A percentile compares a stretch with the other conserved stretches of the same genome.
Conservation (phyloP, 1,140 invertebrate genomes). For the Babylonia areolata region DNA sequence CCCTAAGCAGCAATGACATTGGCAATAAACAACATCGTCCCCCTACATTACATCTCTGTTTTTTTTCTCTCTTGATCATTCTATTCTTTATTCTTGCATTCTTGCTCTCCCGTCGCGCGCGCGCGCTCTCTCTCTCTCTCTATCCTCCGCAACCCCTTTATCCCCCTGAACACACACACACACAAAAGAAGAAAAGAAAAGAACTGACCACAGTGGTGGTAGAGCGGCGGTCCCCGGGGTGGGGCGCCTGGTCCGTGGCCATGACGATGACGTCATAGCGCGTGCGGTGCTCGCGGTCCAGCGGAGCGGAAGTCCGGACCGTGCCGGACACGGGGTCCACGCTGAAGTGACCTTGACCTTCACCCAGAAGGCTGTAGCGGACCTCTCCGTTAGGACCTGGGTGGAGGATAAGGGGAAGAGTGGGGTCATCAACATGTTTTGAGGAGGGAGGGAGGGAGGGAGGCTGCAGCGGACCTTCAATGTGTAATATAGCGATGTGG, state of each 20-base stretch:
- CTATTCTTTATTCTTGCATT: no score
- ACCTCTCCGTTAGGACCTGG: slow-evolving; percentile 80
- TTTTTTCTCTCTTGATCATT: no score
- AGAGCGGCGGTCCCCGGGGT: slow-evolving; percentile 84
- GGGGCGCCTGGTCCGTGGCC: slow-evolving; percentile 82
- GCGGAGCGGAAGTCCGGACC: slow-evolving; percentile 82
- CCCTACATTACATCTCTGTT: no score
- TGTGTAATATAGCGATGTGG: background rate
- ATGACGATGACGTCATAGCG: slow-evolving; percentile 58
- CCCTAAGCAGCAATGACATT: no score
- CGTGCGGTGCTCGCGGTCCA: slow-evolving; percentile 79
- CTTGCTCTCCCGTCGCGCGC: no score
- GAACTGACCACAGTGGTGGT: slow-evolving; percentile 90
- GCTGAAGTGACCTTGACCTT: slow-evolving; percentile 84
- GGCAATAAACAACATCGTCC: no score
- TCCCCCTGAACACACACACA: no score
- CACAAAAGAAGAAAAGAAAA: no score
- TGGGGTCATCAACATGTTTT: no score
- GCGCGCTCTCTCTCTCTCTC: no score
- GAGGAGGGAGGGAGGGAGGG: background rate
- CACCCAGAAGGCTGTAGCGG: slow-evolving; percentile 89
- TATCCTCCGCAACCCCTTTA: no score
- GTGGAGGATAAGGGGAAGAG: slow-evolving; percentile 1
- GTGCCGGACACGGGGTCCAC: slow-evolving; percentile 87
- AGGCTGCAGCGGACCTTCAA: background rate